Base-by-base conservation (phyloP, 1,140 invertebrate genomes). In the Drosophila navojoa region DNA sequence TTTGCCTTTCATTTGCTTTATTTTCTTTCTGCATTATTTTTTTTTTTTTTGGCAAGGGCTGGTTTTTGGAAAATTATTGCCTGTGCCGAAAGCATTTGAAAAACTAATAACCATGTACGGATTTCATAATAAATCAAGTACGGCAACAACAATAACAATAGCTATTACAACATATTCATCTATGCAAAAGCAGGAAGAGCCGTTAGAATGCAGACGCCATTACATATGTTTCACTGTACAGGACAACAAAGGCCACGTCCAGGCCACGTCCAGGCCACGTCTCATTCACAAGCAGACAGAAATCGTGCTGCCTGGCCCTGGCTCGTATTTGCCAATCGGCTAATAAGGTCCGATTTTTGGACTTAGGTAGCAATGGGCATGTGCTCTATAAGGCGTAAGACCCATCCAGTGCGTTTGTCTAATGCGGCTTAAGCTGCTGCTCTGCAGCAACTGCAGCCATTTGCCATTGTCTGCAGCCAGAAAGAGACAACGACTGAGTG, bases 41-140 rank as follows among this genome's bases (percentile, higher is more conserved):
- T n/a, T 45, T 25, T 47, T 15, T 25, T 32, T 52, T 59, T 73
- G 27, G 42, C 27, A 45, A 25, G 44, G 55, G 25, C 22, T 53
- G 60, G 44, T 50, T 53, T 32, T 67, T 57, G 44, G 72, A 38
- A 87, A 87, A 84, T 87, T 84, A 87, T 82, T 89, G 76, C 82
- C 84, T 77, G 53, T 77, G 71, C 54, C 49, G 57, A 53, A 70
- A 55, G 49, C 42, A 75, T 66, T 62, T 57, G 69, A 80, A 89
- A 89, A 85, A 90, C 85, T 89, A 89, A 89, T 89, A 89, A 89
- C 77, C 80, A 80, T 89, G 84, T 84, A 90, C 69, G 68, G 77
- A 90, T 89, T 89, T 90, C 73, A 90, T 84, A 80, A 89, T 89
- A 89, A 89, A 90, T 89, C 79, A 89, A 75, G 68, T 63, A 80